Evolutionary conservation across 2,797 vertebrate species (phyloP), one percentile per base, ranked within the genome.

Genomic region (Diplodus puntazzo): DNA sequence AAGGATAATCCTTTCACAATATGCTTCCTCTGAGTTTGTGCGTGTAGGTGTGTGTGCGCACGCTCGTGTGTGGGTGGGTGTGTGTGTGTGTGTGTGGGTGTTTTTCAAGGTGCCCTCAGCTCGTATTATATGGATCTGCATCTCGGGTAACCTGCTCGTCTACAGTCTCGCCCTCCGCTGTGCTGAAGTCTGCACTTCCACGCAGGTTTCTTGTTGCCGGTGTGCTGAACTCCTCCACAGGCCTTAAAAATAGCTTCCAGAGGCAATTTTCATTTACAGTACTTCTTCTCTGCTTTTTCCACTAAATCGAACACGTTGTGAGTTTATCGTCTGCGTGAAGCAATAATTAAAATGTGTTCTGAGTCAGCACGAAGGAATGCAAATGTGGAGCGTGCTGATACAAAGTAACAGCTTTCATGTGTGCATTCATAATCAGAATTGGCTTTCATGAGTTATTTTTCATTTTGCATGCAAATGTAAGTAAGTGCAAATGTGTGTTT

Each of bases 21-120:
- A 65, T 73, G 73, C 59, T 50, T 65, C 67, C 53, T 61, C 48
- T 30, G 30, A 27, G 27, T 54, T 11, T 81, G 52, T 50, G 60
- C 27, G 54, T 4, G 61, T 45, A 27, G 27, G 27, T 27, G 27
- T 55, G 25, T 68, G 53, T 70, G 61, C 70, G 43, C 48, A 14
- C 42, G 65, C 73, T 42, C 76, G 23, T 67, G 70, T 69, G 55
- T 50, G 74, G 46, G 30, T 43, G 45, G 21, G 34, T 18, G 54
- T 60, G 50, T 62, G 58, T 59, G 45, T 72, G 63, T 52, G 34
- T 69, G 67, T 70, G 62, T 74, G 49, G 49, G 20, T 43, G 66
- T 75, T 42, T 79, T 79, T 82, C 84, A 92, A 92, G 85, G 90
- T 91, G 91, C 89, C 91, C 91, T 87, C 87, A 74, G 74, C 77